Percentiles rank a stretch among this genome's conserved stretches.
These are phyloP conservation scores for Brevipalpus yothersi DNA, from an alignment of 1,140 invertebrate genomes.

Conservation along the genomic window DNA sequence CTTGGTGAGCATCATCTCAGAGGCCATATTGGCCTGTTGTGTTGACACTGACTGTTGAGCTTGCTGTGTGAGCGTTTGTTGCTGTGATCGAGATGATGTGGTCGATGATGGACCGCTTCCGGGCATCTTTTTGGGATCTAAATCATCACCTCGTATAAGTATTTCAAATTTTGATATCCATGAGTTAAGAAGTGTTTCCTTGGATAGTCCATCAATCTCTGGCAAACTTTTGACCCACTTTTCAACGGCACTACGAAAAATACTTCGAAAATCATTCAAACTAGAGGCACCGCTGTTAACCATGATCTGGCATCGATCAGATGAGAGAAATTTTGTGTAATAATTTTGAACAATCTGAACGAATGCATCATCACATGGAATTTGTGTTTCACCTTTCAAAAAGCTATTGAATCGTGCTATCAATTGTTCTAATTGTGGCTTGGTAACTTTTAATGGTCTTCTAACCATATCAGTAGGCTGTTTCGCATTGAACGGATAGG, in stretches of 20 bases:
- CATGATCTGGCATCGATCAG: slow-evolving; percentile 80
- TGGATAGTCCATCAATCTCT: slow-evolving; percentile 95
- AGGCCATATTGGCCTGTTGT: slow-evolving; percentile 31
- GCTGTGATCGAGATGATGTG: neutral
- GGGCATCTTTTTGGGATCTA: slow-evolving; percentile 21
- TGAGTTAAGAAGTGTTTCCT: slow-evolving; percentile 92
- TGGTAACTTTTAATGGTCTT: slow-evolving; percentile 73
- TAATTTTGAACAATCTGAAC: slow-evolving; percentile 95
- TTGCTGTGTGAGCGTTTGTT: neutral
- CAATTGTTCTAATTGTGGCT: slow-evolving; percentile 83
- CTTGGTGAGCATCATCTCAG: slow-evolving; percentile 73
- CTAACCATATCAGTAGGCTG: slow-evolving; percentile 92
- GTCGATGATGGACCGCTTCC: neutral
- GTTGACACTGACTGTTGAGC: neutral
- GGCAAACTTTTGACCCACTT: slow-evolving; percentile 86
- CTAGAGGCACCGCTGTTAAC: slow-evolving; percentile 90
- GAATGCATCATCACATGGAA: slow-evolving; percentile 95
- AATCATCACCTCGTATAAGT: slow-evolving; percentile 52
- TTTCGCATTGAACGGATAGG: slow-evolving; percentile 98
- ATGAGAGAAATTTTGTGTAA: slow-evolving; percentile 88
- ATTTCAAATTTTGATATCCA: slow-evolving; percentile 99
- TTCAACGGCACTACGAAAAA: slow-evolving; percentile 91
- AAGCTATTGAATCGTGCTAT: slow-evolving; percentile 73
- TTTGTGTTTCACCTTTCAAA: slow-evolving; percentile 63
- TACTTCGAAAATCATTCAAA: slow-evolving; percentile 91